These are phyloP conservation scores for Phycodurus eques DNA, from an alignment of 2,113 vertebrate species.

Conservation along the genomic window DNA sequence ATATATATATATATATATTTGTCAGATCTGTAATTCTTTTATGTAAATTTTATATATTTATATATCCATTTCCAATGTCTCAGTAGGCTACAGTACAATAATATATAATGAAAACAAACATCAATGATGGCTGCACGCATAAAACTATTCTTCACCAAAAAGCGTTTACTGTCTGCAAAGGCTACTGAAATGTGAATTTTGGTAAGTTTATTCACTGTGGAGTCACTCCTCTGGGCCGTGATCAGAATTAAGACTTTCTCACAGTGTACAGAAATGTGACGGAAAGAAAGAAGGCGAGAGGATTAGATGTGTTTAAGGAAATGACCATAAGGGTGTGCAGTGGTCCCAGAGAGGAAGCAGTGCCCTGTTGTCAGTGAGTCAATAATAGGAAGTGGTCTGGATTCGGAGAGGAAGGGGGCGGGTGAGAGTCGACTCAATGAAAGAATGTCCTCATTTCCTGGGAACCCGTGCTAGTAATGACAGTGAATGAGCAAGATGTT, in stretches of 20 bases:
- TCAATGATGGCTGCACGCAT: background rate
- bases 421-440: conserved; percentile 17
- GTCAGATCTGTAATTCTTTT: background rate
- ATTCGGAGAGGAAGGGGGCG: conserved; percentile 24
- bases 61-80: background rate
- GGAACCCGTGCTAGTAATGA: conserved; percentile 20
- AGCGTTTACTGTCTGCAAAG: background rate
- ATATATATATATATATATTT: background rate
- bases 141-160: background rate
- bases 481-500: conserved; percentile 30
- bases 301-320: conserved; percentile 33
- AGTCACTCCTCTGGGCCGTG: background rate
- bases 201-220: conserved; percentile 5
- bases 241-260: conserved; percentile 21
- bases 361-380: conserved; percentile 41
- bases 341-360: conserved; percentile 39
- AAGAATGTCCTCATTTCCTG: conserved; percentile 48
- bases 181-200: background rate
- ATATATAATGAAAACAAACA: background rate
- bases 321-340: conserved; percentile 22
- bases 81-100: background rate
- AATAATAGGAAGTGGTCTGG: conserved; percentile 56
- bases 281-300: background rate
- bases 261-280: conserved; percentile 15
- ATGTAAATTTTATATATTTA: background rate